These are phyloP conservation scores for Taurulus bubalis DNA, from an alignment of 2,113 vertebrate genomes.

Conservation along the genomic window DNA sequence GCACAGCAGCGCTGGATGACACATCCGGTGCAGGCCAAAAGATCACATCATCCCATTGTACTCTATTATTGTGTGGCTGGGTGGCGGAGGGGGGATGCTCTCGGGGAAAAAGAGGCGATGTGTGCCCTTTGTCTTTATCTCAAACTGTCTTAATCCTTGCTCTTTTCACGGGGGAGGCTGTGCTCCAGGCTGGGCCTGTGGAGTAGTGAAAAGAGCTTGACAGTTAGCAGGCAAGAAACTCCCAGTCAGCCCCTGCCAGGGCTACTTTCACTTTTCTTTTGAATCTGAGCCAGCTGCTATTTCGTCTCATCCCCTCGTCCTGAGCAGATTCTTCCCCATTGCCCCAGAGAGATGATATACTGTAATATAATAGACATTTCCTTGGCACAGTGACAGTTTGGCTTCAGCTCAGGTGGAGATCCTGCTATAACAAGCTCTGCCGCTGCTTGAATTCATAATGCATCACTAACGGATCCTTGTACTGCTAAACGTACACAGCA, in stretches of 20 bases:
- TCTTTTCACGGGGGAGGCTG: constrained; percentile 55
- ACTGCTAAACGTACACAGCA: constrained; percentile 14
- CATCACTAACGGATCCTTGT: constrained; percentile 8
- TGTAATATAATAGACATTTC: constrained; percentile 24
- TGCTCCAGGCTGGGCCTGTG: constrained; percentile 9
- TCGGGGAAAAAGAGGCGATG: constrained; percentile 32
- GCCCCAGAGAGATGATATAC: constrained; percentile 3
- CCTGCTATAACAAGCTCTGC: constrained; percentile 31
- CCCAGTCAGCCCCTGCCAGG: constrained; percentile 17
- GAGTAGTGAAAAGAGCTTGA: constrained; percentile 33
- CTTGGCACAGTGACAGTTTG: constrained; percentile 41
- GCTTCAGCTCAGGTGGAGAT: constrained; percentile 39
- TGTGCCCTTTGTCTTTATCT: constrained; percentile 65
- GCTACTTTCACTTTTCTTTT: constrained; percentile 33
- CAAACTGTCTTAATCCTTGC: constrained; percentile 71
- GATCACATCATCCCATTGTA: constrained; percentile 75
- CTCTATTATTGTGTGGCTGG: constrained; percentile 49
- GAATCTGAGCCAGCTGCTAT: constrained; percentile 29
- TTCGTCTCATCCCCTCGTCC: constrained; percentile 14
- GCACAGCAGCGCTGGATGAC: constrained; percentile 68
- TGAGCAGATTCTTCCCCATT: constrained; percentile 32
- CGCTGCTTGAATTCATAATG: constrained; percentile 2
- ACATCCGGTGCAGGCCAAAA: constrained; percentile 67
- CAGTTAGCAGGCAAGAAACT: constrained; percentile 47
- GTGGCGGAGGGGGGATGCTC: constrained; percentile 8